Base-by-base conservation (phyloP, 2,888 invertebrate species). In the Spodoptera exigua region DNA sequence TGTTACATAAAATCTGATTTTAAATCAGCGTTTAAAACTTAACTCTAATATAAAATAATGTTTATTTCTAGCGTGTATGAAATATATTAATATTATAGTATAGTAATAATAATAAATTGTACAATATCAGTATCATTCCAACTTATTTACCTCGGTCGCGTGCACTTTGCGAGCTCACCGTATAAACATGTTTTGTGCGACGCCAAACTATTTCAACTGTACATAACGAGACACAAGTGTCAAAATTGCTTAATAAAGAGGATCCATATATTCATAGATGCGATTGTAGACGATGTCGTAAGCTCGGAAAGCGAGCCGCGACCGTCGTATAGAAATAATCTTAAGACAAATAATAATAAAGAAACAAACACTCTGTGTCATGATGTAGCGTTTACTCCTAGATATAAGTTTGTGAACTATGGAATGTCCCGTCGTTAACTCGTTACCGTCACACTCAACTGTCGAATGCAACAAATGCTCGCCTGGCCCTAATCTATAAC, bases 51-150 rank as follows among this genome's bases (percentile, higher is more conserved):
- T 80, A 88, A 89, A 87, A 78, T 82, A 89, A 86, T 70, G 41
- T 61, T 79, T 85, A 87, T 87, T 70, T 76, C 89, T 93, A 92
- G 84, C 84, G 82, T 86, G 85, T 87, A 87, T 81, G 87, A 86
- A 88, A 89, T 90, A 90, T 89, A 88, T 90, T 90, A 89, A 84
- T 84, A 85, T 64, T 63, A 76, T 73, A 70, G 68, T 76, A 74
- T 79, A 84, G 81, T 84, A 77, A 83, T 81, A 84, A 81, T 84
- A 77, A 83, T 81, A 81, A 84, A 90, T 93, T 92, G 91, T 92
- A 93, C 92, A 92, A 89, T 88, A 89, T 88, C 89, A 88, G 86
- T 85, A 86, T 87, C 84, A 82, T 84, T 81, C 83, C 78, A 86
- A 79, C 76, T 76, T 76, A 76, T 77, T 70, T 74, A 74, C 34